Evolutionary conservation across 53 echinoderm and acorn worm genomes (phyloP), one percentile per base, ranked within the genome.

Genomic region (Apostichopus leukothele): DNA sequence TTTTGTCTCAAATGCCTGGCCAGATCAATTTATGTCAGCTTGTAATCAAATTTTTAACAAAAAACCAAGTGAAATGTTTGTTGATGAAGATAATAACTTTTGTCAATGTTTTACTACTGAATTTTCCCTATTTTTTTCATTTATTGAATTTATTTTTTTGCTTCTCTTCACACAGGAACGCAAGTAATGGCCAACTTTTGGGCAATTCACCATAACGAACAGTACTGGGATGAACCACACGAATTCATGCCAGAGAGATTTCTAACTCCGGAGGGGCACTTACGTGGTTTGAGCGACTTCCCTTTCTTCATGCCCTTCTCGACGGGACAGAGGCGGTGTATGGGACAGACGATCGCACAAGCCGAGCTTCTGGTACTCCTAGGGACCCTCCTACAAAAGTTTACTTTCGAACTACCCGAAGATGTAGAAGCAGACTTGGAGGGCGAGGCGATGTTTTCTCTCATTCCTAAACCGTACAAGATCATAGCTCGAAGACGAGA

Each of bases 221-320:
- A 90, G 6, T 89, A 88, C 71, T 98, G 98, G 98, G 93, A 98
- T 51, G 89, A 91, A 50, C 98, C 98, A 2, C 90, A 98, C 26
- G 95, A 98, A 86, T 98, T 98, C 85, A 90, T 94, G 20, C 98
- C 98, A 9, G 98, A 98, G 84, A 79, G 98, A 50, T 98, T 98
- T 93, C 92, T 98, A 5, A 90, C 92, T 73, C 84, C 88, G 12
- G 94, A 98, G 7, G 98, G 95, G 9, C 94, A 90, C 63, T 91
- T 94, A 50, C 88, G 93, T 53, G 93, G 91, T 73, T 90, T 93
- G 79, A 93, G 92, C 18, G 89, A 94, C 67, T 91, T 98, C 76
- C 98, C 98, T 11, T 85, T 92, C 92, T 98, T 98, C 92, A 95
- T 98, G 95, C 98, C 98, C 18, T 98, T 98, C 92, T 98, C 98